A percentile compares a stretch with the other conserved stretches of the same genome.
These are phyloP conservation scores for Microcebus griseorufus DNA, from an alignment of 2,113 vertebrate genomes.

Conservation along the genomic window DNA sequence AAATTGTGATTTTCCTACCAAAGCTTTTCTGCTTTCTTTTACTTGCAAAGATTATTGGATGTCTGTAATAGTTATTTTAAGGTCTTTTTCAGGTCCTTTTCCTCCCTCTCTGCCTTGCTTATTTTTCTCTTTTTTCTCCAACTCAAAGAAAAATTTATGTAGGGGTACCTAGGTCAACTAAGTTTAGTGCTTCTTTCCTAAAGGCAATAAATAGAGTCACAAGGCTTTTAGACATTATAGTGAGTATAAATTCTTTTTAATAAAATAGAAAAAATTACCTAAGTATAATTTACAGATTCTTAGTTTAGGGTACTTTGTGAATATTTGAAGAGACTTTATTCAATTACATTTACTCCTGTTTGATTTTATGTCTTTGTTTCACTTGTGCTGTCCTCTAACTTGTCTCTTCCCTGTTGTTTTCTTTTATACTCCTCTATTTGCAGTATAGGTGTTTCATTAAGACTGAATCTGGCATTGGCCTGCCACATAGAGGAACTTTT, in stretches of 20 bases:
- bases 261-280: background rate
- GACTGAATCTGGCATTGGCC: slow-evolving; percentile 55
- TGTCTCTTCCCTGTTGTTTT: background rate
- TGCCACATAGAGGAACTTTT: background rate
- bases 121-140: slow-evolving; percentile 16
- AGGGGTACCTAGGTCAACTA: background rate
- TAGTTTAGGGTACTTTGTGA: background rate
- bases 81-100: background rate
- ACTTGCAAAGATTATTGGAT: slow-evolving; percentile 17
- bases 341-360: background rate
- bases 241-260: slow-evolving; percentile 9
- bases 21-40: background rate
- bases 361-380: slow-evolving; percentile 6
- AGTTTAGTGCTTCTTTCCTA: slow-evolving; percentile 34
- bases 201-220: background rate
- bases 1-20: slow-evolving; percentile 29
- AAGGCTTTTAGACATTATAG: slow-evolving; percentile 13
- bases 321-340: background rate
- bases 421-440: background rate
- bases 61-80: slow-evolving; percentile 26
- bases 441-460: slow-evolving; percentile 59
- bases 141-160: background rate
- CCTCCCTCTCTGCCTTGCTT: background rate
- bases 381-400: background rate
- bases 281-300: background rate